A percentile compares a stretch with the other conserved stretches of the same genome.
These are phyloP conservation scores for Tetramorium simillimum DNA, from an alignment of 1,140 invertebrate species.

Conservation along the genomic window DNA sequence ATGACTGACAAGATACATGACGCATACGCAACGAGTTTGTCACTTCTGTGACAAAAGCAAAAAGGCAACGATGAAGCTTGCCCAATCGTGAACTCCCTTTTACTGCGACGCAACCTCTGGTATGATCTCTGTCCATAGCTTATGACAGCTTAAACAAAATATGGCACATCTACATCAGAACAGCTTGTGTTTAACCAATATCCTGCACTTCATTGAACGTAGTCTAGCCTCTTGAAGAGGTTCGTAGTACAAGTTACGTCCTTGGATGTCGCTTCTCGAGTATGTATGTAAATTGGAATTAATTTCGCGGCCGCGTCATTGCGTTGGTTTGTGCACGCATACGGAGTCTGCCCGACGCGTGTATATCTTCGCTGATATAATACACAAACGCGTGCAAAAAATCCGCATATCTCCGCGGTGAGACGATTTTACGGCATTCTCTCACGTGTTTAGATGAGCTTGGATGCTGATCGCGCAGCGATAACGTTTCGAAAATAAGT, in stretches of 20 bases:
- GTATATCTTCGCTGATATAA: background rate
- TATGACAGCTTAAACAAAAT: constrained; percentile 5
- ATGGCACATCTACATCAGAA: constrained; percentile 20
- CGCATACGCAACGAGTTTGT: background rate
- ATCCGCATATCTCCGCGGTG: too few species aligned
- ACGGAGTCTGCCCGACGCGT: background rate
- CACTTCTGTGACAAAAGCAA: background rate
- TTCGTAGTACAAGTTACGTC: constrained; percentile 45
- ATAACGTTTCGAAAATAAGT: constrained; percentile 67
- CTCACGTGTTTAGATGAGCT: constrained; percentile 10
- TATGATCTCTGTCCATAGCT: background rate
- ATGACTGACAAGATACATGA: background rate
- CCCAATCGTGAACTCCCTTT: background rate
- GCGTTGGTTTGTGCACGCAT: background rate
- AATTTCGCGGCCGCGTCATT: constrained; percentile 38
- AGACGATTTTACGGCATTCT: background rate
- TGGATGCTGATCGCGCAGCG: constrained; percentile 29
- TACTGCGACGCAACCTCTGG: background rate
- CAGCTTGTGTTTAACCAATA: constrained; percentile 28
- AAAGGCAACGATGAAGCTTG: background rate
- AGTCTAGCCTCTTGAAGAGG: constrained; percentile 51
- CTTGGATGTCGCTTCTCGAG: constrained; percentile 21
- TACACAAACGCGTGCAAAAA: background rate
- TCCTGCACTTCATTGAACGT: constrained; percentile 34
- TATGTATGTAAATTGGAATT: constrained; percentile 44